These are phyloP conservation scores for Tragelaphus eurycerus DNA, from an alignment of 2,797 vertebrate species.

Conservation along the genomic window DNA sequence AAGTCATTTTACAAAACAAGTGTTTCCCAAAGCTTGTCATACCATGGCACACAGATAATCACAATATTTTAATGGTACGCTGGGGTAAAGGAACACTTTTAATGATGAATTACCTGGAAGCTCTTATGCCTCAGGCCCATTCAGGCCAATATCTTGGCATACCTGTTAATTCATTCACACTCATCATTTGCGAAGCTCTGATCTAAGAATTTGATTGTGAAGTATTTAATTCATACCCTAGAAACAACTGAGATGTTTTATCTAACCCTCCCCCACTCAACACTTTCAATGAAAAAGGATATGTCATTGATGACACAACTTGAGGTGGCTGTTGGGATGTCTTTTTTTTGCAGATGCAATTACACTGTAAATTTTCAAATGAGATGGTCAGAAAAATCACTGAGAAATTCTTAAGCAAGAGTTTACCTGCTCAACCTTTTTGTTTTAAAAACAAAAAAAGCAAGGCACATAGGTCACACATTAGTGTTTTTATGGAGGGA, in stretches of 20 bases:
- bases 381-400: not conserved
- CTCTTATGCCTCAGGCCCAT: not conserved
- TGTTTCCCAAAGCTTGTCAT: not conserved
- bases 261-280: not conserved
- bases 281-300: not conserved
- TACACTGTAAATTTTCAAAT: not conserved
- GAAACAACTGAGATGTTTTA: not conserved
- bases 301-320: not conserved
- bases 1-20: not conserved
- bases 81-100: not conserved
- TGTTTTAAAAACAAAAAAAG: not conserved
- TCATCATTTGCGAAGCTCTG: not conserved
- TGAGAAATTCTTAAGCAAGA: not conserved
- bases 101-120: not conserved
- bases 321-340: not conserved
- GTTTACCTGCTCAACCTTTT: not conserved
- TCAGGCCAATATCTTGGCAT: not conserved
- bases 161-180: not conserved
- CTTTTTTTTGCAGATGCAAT: not conserved
- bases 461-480: not conserved
- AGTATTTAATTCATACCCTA: not conserved
- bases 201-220: not conserved
- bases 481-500: not conserved
- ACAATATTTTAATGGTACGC: rapidly evolving
- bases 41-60: not conserved